A percentile compares a stretch with the other conserved stretches of the same genome.
phyloP scores from a whole-genome alignment of 2,113 vertebrate species.

The Prionailurus bengalensis region DNA sequence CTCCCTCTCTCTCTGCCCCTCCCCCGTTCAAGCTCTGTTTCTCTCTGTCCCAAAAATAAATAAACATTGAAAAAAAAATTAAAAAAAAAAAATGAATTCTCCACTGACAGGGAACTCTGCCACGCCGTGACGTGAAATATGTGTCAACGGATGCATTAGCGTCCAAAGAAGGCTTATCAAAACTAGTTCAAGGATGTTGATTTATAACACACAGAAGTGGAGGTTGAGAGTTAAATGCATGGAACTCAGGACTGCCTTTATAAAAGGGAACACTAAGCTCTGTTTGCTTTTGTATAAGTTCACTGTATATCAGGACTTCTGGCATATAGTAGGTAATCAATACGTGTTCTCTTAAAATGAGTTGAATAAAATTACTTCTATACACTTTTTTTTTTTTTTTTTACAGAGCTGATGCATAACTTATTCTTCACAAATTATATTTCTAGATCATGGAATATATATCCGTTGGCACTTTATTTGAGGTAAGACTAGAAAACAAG shows the following conservation, averaged over 20 bases:
- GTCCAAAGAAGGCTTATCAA: background rate
- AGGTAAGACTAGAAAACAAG: background rate
- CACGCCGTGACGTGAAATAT: background rate
- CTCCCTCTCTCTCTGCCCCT: no score
- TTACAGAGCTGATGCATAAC: background rate
- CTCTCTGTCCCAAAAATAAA: no score
- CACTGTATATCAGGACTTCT: background rate
- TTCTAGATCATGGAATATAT: rapidly evolving
- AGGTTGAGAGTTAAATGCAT: background rate
- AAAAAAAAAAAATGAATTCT: background rate
- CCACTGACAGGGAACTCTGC: background rate
- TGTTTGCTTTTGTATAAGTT: constrained; percentile 13
- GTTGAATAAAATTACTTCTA: background rate
- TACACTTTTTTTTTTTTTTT: constrained; percentile 28
- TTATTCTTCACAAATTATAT: background rate
- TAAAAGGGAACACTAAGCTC: background rate
- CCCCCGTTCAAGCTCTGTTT: no score
- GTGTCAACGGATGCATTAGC: background rate
- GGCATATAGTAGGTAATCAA: background rate
- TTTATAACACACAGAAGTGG: background rate
- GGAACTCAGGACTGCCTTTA: background rate
- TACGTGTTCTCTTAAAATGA: background rate
- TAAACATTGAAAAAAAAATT: no score
- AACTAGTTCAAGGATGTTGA: background rate
- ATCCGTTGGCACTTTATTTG: background rate